Evolutionary conservation across 2,888 invertebrate species (phyloP), one percentile per base, ranked within the genome.

Genomic region (Latrodectus hesperus): DNA sequence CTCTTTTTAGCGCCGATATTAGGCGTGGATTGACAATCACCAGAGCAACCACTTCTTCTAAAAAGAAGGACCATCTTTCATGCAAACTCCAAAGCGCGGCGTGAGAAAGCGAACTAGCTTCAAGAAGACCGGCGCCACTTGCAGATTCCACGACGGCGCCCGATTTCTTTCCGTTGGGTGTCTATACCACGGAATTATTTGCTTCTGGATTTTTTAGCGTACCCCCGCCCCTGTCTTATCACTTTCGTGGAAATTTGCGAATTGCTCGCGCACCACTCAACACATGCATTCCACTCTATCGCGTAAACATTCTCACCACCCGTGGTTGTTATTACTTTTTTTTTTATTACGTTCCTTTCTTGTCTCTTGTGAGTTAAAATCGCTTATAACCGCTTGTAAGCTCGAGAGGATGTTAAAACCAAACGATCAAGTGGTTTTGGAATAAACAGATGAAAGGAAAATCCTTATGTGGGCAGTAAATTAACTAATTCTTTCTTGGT

Each of bases 61-160:
- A 60, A 60, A 60, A 60, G 60, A 60, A 60, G 14, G 60, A 60
- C 60, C 60, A 60, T n/a, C 60, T 60, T 60, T 60, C 60, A 60
- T 60, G 60, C 60, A 16, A 60, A 60, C 60, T 60, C 16, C 12
- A 55, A 55, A 71, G 71, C n/a, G 51, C 51, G 10, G 17, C 17
- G 49, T 51, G n/a, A n/a, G 71, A 51, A 72, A 72, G n/a, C 11
- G 51, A 52, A 17, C 51, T 72, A n/a, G 26, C 11, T 17, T 72
- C n/a, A 9, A 12, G 52, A 72, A 51, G 17, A n/a, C 17, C 60
- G 84, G 84, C 84, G 84, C 84, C 84, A 52, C 38, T 12, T 16
- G 26, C 55, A 55, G 22, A 84, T 84, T 73, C 84, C 84, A 65
- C 55, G 78, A 84, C 84, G 84, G 84, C 84, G 84, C 84, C 84